Evolutionary conservation across 2,113 vertebrate genomes (phyloP).

Genomic region (Pipa parva): DNA sequence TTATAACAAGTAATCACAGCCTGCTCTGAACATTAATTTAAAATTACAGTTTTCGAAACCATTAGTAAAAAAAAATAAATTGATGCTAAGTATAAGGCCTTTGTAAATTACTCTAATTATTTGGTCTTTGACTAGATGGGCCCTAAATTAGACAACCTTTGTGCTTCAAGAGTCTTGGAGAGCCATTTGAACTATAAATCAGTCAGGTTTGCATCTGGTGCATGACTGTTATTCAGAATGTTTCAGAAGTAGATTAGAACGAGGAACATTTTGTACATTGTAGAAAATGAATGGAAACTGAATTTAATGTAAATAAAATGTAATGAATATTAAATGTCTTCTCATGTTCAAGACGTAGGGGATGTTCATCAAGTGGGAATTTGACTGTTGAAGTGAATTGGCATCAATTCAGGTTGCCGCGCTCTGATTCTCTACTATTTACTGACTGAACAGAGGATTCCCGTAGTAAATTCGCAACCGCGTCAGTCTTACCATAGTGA

Average conservation of each 20-base stretch:
- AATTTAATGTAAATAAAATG: too few relatives aligned
- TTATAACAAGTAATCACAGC: slow-evolving; percentile 35
- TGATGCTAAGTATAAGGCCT: slow-evolving; percentile 19
- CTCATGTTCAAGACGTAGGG: too few relatives aligned
- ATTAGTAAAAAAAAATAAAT: slow-evolving; percentile 35
- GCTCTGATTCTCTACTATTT: too few relatives aligned
- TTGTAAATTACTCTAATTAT: slow-evolving; percentile 42
- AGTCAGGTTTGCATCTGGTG: slow-evolving; percentile 3
- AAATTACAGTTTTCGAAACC: slow-evolving; percentile 40
- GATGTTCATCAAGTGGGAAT: too few relatives aligned
- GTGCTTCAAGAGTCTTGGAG: slow-evolving; percentile 35
- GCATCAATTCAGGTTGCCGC: too few relatives aligned
- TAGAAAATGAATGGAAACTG: background rate
- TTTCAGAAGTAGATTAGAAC: background rate
- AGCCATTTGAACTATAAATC: slow-evolving; percentile 26
- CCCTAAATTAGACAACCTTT: slow-evolving; percentile 40
- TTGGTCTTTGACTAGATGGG: slow-evolving; percentile 38
- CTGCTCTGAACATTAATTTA: slow-evolving; percentile 39
- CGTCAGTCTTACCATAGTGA: too few relatives aligned
- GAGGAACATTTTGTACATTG: background rate
- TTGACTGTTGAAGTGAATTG: too few relatives aligned
- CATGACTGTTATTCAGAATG: background rate
- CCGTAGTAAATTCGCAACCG: too few relatives aligned
- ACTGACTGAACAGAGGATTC: too few relatives aligned
- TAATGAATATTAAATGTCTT: too few relatives aligned